A percentile compares a stretch with the other conserved stretches of the same genome.
These are phyloP conservation scores for Drosophila oshimai DNA, from an alignment of 1,140 invertebrate genomes.

Conservation along the genomic window DNA sequence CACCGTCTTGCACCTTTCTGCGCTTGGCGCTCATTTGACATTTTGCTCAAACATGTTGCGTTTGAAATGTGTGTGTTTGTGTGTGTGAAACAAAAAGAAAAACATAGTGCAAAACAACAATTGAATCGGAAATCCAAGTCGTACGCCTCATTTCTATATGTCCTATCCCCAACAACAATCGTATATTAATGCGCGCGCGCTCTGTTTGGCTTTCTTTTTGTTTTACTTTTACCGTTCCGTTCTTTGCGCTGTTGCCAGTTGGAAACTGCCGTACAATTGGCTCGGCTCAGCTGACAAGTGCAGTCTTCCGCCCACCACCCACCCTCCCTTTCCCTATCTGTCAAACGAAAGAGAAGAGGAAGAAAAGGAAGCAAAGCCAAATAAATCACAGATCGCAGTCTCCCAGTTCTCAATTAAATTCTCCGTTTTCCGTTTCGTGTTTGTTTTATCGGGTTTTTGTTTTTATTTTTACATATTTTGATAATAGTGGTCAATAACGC, in stretches of 20 bases:
- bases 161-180: conserved; percentile 8
- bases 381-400: too few relatives aligned
- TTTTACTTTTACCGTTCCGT: conserved; percentile 7
- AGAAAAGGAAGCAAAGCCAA: not conserved
- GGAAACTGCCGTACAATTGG: conserved; percentile 15
- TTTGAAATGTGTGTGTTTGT: conserved; percentile 1
- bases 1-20: conserved; percentile 15
- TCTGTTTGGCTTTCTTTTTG: not conserved
- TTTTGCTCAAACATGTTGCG: conserved; percentile 56
- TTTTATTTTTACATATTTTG: not conserved
- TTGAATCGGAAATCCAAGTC: conserved; percentile 38
- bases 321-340: not conserved
- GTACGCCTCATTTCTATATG: conserved; percentile 38
- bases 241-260: conserved; percentile 15
- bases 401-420: conserved; percentile 13
- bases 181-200: conserved; percentile 49
- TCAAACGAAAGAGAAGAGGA: not conserved
- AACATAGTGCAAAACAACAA: conserved; percentile 9
- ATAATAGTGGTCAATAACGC: not conserved
- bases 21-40: conserved; percentile 57
- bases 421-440: not conserved
- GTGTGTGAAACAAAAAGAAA: conserved; percentile 6
- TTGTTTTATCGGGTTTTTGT: conserved; percentile 4
- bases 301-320: conserved; percentile 14
- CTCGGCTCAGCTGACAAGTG: conserved; percentile 47